Conservation (phyloP, 2,888 invertebrate species). For the Microctonus hyperodae region DNA sequence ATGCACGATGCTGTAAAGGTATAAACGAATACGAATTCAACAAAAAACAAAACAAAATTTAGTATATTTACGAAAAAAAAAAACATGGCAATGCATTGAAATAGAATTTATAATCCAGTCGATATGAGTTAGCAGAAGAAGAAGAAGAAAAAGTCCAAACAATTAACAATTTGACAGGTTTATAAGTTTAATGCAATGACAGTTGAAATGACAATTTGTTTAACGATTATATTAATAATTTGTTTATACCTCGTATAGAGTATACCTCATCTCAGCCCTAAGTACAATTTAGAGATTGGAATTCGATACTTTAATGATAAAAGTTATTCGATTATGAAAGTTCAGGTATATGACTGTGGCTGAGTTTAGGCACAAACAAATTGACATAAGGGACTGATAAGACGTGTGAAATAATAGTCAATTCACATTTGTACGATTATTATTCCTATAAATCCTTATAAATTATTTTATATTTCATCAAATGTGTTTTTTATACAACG, state of each 20-base stretch:
- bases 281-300: conserved; percentile 47
- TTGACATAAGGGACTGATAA: conserved; percentile 13
- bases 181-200: conserved; percentile 29
- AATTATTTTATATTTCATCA: conserved; percentile 10
- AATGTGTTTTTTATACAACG: conserved; percentile 17
- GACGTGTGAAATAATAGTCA: conserved; percentile 1
- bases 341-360: conserved; percentile 39
- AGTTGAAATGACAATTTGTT: conserved; percentile 30
- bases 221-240: conserved; percentile 54
- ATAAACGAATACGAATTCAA: conserved; percentile 30
- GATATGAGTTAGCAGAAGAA: conserved; percentile 32
- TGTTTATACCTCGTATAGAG: conserved; percentile 30
- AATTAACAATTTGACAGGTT: conserved; percentile 26
- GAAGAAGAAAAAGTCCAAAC: conserved; percentile 24
- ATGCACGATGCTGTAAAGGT: conserved; percentile 79
- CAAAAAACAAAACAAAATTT: conserved; percentile 17
- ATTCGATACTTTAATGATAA: conserved; percentile 36
- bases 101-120: conserved; percentile 21
- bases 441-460: neutral
- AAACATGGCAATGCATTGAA: conserved; percentile 15
- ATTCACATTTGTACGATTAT: conserved; percentile 7
- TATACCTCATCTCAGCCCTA: conserved; percentile 43
- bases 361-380: conserved; percentile 21
- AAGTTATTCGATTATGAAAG: conserved; percentile 42
- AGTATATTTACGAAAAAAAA: conserved; percentile 25